Evolutionary conservation across 1,140 invertebrate species (phyloP).

Genomic region (Ridgeia piscesae): DNA sequence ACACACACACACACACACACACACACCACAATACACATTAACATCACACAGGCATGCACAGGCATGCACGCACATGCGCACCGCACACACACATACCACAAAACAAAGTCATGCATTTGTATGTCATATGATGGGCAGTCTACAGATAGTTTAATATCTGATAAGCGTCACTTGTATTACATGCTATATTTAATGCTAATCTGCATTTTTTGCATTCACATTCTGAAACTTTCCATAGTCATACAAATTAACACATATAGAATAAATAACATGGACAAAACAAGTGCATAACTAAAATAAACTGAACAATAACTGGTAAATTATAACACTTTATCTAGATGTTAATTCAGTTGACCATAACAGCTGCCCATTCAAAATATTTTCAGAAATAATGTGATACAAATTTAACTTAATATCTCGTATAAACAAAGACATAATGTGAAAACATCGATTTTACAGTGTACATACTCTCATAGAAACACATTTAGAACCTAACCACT

Average conservation of each 20-base stretch:
- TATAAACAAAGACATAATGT: too few relatives aligned
- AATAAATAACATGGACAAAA: background rate
- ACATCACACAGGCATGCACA: too few relatives aligned
- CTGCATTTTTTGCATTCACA: background rate
- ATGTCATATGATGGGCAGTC: too few relatives aligned
- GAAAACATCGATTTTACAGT: too few relatives aligned
- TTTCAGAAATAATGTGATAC: background rate
- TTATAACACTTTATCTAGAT: background rate
- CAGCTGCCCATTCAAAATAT: background rate
- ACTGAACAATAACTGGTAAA: background rate
- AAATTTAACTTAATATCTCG: too few relatives aligned
- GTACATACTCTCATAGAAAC: constrained; percentile 14
- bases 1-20: background rate
- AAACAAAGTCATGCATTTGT: too few relatives aligned
- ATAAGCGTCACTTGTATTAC: background rate
- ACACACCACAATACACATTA: too few relatives aligned
- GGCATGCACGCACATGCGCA: too few relatives aligned
- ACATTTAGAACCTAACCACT: background rate
- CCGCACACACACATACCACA: too few relatives aligned
- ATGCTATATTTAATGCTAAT: background rate
- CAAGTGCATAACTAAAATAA: background rate
- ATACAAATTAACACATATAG: background rate
- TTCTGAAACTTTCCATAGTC: background rate
- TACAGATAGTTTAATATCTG: background rate
- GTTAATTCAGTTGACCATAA: background rate